phyloP scores from a whole-genome alignment of 1,140 invertebrate genomes.

The Akabosia matsudoensis region DNA sequence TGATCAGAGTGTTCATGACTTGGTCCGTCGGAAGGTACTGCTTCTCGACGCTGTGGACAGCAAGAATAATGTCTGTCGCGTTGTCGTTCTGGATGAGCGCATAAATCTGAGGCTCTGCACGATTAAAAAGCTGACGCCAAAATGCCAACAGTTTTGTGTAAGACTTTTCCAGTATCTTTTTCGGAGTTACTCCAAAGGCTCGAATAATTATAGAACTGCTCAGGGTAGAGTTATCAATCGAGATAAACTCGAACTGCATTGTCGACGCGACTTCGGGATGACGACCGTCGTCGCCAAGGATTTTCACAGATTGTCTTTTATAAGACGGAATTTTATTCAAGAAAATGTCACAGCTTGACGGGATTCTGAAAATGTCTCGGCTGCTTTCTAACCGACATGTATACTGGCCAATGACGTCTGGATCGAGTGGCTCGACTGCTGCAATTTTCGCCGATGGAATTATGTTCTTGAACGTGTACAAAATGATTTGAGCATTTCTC shows the following conservation, averaged over 20 bases:
- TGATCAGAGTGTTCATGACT: conserved; percentile 62
- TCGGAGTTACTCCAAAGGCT: conserved; percentile 67
- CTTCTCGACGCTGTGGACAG: conserved; percentile 57
- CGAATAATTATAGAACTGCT: conserved; percentile 75
- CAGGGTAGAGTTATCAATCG: conserved; percentile 75
- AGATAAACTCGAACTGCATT: conserved; percentile 74
- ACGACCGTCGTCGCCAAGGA: conserved; percentile 83
- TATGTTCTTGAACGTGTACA: conserved; percentile 71
- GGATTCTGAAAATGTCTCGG: conserved; percentile 64
- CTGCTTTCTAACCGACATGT: conserved; percentile 71
- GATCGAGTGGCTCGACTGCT: conserved; percentile 84
- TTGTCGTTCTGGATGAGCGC: conserved; percentile 65
- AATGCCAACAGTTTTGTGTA: conserved; percentile 70
- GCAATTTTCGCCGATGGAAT: conserved; percentile 73
- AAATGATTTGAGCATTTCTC: conserved; percentile 73
- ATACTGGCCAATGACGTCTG: conserved; percentile 81
- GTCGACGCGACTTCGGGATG: conserved; percentile 79
- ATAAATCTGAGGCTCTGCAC: conserved; percentile 61
- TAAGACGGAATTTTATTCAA: conserved; percentile 47
- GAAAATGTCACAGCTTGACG: conserved; percentile 73
- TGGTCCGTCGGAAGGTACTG: conserved; percentile 60
- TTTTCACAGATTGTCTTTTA: conserved; percentile 61
- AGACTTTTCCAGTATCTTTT: conserved; percentile 68
- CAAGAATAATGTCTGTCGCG: conserved; percentile 67
- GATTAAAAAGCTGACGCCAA: conserved; percentile 58